phyloP scores from a whole-genome alignment of 2,888 invertebrate genomes.

The Cantharis lateralis region DNA sequence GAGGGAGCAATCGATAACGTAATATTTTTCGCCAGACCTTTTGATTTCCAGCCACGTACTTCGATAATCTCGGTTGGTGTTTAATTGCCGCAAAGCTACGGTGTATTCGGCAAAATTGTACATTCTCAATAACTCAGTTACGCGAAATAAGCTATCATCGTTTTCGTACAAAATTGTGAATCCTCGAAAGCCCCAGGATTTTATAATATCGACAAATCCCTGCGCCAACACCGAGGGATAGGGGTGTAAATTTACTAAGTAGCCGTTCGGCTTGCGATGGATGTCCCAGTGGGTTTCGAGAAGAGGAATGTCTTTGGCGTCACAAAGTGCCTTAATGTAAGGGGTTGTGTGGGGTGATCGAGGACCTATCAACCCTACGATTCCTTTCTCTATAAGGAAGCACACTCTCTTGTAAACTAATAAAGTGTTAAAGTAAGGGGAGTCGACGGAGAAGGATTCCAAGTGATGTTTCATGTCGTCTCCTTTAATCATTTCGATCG shows the following conservation, averaged over 20 bases:
- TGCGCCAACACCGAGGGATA: constrained; percentile 43
- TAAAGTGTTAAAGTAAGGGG: constrained; percentile 12
- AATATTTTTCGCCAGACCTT: constrained; percentile 55
- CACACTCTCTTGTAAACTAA: constrained; percentile 8
- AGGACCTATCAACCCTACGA: constrained; percentile 69
- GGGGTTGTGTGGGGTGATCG: constrained; percentile 59
- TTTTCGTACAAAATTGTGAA: constrained; percentile 86
- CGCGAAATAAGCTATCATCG: constrained; percentile 60
- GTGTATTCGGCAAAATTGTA: constrained; percentile 52
- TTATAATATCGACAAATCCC: constrained; percentile 73
- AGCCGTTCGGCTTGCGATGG: constrained; percentile 23
- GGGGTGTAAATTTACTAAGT: constrained; percentile 15
- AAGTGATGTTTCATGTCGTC: neutral
- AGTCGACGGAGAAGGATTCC: neutral
- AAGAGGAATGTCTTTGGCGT: constrained; percentile 69
- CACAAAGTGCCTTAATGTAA: constrained; percentile 69
- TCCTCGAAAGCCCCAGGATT: constrained; percentile 76
- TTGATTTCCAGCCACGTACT: constrained; percentile 43
- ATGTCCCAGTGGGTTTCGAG: constrained; percentile 65
- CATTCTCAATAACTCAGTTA: constrained; percentile 60
- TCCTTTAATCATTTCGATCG: constrained; percentile 15
- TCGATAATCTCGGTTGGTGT: constrained; percentile 59
- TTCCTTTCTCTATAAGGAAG: constrained; percentile 36
- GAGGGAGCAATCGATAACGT: constrained; percentile 60
- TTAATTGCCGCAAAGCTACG: constrained; percentile 56